phyloP scores from a whole-genome alignment of 2,797 vertebrate genomes.

The Rousettus madagascariensis region DNA sequence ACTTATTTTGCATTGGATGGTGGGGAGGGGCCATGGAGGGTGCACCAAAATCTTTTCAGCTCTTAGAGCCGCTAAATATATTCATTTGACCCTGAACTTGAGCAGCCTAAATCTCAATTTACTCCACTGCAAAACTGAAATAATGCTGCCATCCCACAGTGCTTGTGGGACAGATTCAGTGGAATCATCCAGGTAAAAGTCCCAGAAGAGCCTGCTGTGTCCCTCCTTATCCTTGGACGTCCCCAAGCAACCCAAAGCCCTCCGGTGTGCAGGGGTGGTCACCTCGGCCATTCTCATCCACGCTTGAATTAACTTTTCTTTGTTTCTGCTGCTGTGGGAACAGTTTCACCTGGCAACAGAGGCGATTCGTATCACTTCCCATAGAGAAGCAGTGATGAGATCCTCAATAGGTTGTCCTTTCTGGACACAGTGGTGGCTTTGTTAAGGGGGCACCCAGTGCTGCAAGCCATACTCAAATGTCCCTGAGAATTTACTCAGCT shows the following conservation, averaged over 20 bases:
- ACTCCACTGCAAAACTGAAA: not conserved
- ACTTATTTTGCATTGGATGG: not conserved
- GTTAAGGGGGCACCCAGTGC: slow-evolving; percentile 52
- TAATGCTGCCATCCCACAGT: accelerated
- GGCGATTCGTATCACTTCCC: slow-evolving; percentile 55
- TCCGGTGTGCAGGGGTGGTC: too few relatives aligned
- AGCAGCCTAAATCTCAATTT: not conserved
- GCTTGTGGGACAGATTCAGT: accelerated
- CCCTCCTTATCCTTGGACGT: not conserved
- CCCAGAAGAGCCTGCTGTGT: not conserved
- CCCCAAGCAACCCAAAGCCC: not conserved
- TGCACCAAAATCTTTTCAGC: not conserved
- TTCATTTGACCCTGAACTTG: not conserved
- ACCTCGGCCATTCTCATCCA: not conserved
- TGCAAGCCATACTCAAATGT: slow-evolving; percentile 33
- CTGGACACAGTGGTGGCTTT: slow-evolving; percentile 74
- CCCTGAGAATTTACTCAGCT: slow-evolving; percentile 53
- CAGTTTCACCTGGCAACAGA: slow-evolving; percentile 59
- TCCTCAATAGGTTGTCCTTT: slow-evolving; percentile 75
- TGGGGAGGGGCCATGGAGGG: not conserved
- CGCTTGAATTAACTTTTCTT: slow-evolving; percentile 55
- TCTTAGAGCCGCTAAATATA: not conserved
- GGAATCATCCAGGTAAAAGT: not conserved
- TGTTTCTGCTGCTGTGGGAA: slow-evolving; percentile 63
- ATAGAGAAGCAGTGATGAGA: slow-evolving; percentile 38